phyloP scores from a whole-genome alignment of 1,140 invertebrate genomes.

The Drosophila mayri region DNA sequence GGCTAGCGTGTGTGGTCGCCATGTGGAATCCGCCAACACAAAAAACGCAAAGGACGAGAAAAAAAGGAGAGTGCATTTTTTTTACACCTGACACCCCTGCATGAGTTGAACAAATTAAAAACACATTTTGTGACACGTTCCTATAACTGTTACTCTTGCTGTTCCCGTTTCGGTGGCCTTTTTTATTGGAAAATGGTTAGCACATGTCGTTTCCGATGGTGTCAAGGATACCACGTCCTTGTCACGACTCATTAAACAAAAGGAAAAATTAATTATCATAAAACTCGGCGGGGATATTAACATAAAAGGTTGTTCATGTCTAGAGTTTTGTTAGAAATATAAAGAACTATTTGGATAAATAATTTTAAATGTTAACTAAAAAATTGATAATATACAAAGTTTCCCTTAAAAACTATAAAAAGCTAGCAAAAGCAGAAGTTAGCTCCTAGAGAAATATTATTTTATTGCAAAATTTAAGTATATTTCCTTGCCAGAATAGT shows the following conservation, averaged over 20 bases:
- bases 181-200: conserved; percentile 38
- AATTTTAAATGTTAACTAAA: no score
- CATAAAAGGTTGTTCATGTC: background rate
- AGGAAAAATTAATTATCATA: conserved; percentile 28
- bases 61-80: conserved; percentile 54
- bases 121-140: conserved; percentile 68
- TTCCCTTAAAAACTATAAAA: no score
- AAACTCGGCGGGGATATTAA: conserved; percentile 1
- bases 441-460: background rate
- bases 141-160: conserved; percentile 35
- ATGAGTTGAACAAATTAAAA: conserved; percentile 68
- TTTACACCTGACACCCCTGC: conserved; percentile 66
- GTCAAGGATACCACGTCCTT: conserved; percentile 33
- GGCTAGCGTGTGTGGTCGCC: conserved; percentile 60
- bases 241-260: conserved; percentile 65
- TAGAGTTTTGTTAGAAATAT: background rate
- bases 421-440: no score
- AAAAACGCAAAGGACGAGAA: background rate
- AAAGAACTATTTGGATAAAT: background rate
- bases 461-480: background rate
- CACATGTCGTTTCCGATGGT: conserved; percentile 58
- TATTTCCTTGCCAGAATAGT: background rate
- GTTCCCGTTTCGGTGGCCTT: conserved; percentile 15
- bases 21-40: conserved; percentile 49
- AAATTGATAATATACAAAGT: no score